A percentile compares a stretch with the other conserved stretches of the same genome.
Evolutionary conservation across 1,140 invertebrate species (phyloP).

Genomic region (Dinothrombium tinctorium): DNA sequence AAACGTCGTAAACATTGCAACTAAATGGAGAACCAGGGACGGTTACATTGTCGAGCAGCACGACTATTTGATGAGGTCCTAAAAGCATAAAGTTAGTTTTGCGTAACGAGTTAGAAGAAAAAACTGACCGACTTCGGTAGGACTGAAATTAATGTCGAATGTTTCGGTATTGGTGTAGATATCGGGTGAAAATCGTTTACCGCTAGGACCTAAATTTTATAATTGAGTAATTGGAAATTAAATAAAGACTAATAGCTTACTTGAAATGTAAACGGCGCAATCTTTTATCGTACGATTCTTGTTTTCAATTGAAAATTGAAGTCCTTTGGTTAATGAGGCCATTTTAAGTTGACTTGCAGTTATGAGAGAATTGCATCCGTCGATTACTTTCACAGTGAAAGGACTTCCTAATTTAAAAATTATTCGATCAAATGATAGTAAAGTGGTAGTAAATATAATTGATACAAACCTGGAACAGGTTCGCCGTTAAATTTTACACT

Average conservation of each 20-base stretch:
- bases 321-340: slow-evolving; percentile 30
- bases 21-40: slow-evolving; percentile 72
- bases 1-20: slow-evolving; percentile 76
- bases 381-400: slow-evolving; percentile 42
- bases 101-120: not conserved
- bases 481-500: slow-evolving; percentile 87
- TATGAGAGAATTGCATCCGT: slow-evolving; percentile 32
- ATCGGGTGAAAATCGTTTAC: slow-evolving; percentile 35
- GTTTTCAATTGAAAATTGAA: slow-evolving; percentile 35
- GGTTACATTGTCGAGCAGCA: slow-evolving; percentile 51
- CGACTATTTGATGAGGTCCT: slow-evolving; percentile 53
- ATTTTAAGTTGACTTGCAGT: slow-evolving; percentile 34
- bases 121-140: not conserved
- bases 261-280: slow-evolving; percentile 23
- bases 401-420: slow-evolving; percentile 39
- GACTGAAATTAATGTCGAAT: not conserved
- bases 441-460: not conserved
- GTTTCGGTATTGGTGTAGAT: not conserved
- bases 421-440: not conserved
- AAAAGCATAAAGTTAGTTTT: slow-evolving; percentile 12
- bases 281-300: slow-evolving; percentile 21
- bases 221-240: slow-evolving; percentile 18
- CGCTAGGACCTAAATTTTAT: slow-evolving; percentile 43
- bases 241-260: slow-evolving; percentile 17
- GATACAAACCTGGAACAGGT: slow-evolving; percentile 45